Base-by-base conservation (phyloP, 1,140 invertebrate genomes). In the Metopolophium dirhodum region DNA sequence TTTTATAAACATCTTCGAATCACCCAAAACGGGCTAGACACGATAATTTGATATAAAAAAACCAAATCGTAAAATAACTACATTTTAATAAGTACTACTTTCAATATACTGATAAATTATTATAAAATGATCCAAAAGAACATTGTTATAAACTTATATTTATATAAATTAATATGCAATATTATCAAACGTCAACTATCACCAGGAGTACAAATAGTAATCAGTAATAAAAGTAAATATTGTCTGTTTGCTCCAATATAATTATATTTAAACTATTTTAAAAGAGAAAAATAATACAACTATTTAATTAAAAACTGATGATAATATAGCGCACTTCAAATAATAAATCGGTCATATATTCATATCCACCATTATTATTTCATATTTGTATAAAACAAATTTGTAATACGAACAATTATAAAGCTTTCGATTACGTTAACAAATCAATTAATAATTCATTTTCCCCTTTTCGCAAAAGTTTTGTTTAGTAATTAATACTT, bases 401-500 rank as follows among this genome's bases (percentile, higher is more conserved):
- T 61, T 41, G 14, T 57, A 54, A 49, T 35, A 61, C 4, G 35
- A 68, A 90, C 41, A 68, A 90, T 68, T 45, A 68, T 90, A 68
- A 90, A 90, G 54, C 37, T 90, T 61, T 90, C n/a, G 26, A 90
- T 45, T 30, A 45, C 89, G 37, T 68, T 14, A 30, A 68, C 89
- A 45, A 90, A 90, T 45, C 61, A 61, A 68, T 90, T 61, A 61
- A 45, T 45, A 68, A 90, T 90, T 68, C 6, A 68, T 90, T 68
- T 68, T 61, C 18, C 45, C 57, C 37, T 45, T 68, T 68, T 61
- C 37, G 7, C 9, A 26, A 61, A 90, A 45, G 89, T 61, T 88
- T 90, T 61, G 61, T n/a, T 90, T 68, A 37, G 37, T 68, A 61
- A 90, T 45, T 90, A 61, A 61, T 90, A 90, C 20, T 89, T 90